Conservation (phyloP, 23 tunicate genomes). For the Trididemnum miniatum region DNA sequence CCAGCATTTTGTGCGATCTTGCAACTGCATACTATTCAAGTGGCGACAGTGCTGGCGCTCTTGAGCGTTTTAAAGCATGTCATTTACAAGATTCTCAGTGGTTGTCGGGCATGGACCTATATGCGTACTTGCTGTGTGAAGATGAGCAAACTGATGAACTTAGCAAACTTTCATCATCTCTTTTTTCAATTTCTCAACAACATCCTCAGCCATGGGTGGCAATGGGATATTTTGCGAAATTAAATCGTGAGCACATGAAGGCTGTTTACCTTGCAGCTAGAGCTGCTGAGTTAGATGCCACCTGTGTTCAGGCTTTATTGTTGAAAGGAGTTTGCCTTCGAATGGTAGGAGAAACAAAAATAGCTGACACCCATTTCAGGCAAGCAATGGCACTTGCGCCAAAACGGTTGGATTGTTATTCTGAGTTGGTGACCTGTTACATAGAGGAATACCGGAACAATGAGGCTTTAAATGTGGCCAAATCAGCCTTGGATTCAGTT, state of each 20-base stretch:
- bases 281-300: conserved; percentile 58
- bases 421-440: conserved; percentile 54
- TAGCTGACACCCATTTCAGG: conserved; percentile 63
- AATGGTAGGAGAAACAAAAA: conserved; percentile 49
- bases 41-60: conserved; percentile 43
- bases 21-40: conserved; percentile 45
- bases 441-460: conserved; percentile 41
- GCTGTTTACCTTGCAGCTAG: conserved; percentile 65
- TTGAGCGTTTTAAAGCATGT: conserved; percentile 40
- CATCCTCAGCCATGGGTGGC: conserved; percentile 92
- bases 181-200: conserved; percentile 56
- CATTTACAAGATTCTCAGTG: conserved; percentile 46
- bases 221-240: conserved; percentile 67
- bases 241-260: conserved; percentile 49
- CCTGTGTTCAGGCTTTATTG: conserved; percentile 60
- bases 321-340: conserved; percentile 62
- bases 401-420: conserved; percentile 60
- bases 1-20: conserved; percentile 46
- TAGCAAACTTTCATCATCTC: conserved; percentile 44
- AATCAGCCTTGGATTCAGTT: conserved; percentile 54
- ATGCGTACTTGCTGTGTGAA: conserved; percentile 69
- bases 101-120: conserved; percentile 75
- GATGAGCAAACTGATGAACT: conserved; percentile 67
- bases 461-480: conserved; percentile 75
- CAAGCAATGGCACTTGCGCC: conserved; percentile 73